phyloP scores from a whole-genome alignment of 2,113 vertebrate genomes.

The Platysternon megacephalum region DNA sequence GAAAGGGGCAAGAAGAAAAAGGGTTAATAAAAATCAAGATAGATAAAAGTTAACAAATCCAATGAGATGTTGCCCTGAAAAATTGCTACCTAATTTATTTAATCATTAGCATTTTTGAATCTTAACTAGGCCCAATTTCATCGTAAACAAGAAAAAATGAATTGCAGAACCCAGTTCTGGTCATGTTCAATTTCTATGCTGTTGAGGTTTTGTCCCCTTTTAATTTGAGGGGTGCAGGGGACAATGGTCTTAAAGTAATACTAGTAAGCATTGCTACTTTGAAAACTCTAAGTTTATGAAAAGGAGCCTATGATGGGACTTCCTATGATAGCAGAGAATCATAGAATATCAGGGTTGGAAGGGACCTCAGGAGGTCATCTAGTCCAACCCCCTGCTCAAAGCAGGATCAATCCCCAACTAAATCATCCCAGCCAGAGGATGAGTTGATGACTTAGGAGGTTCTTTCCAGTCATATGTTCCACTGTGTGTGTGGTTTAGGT shows the following conservation, averaged over 20 bases:
- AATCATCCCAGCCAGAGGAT: too few relatives aligned
- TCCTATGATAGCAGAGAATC: too few relatives aligned
- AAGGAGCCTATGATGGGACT: too few relatives aligned
- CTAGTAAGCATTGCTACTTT: slow-evolving; percentile 50
- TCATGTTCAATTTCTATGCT: slow-evolving; percentile 52
- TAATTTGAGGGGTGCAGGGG: slow-evolving; percentile 33
- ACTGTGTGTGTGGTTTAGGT: slow-evolving; percentile 27
- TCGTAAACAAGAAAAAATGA: slow-evolving; percentile 60
- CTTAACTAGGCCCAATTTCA: slow-evolving; percentile 53
- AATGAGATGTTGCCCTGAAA: slow-evolving; percentile 53
- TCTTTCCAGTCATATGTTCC: background rate
- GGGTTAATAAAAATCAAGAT: slow-evolving; percentile 30
- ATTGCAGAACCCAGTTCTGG: slow-evolving; percentile 49
- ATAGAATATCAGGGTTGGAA: too few relatives aligned
- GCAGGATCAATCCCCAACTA: too few relatives aligned
- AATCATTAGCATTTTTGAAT: slow-evolving; percentile 66
- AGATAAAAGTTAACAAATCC: slow-evolving; percentile 58
- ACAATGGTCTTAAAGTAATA: slow-evolving; percentile 48
- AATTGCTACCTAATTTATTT: slow-evolving; percentile 66
- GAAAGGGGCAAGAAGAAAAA: background rate
- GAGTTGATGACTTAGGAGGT: too few relatives aligned
- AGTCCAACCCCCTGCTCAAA: too few relatives aligned
- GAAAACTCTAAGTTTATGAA: too few relatives aligned
- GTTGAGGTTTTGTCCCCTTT: slow-evolving; percentile 1
- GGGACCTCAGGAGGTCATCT: too few relatives aligned